These are phyloP conservation scores for Thecophora atra DNA, from an alignment of 2,888 invertebrate species.

Conservation along the genomic window DNA sequence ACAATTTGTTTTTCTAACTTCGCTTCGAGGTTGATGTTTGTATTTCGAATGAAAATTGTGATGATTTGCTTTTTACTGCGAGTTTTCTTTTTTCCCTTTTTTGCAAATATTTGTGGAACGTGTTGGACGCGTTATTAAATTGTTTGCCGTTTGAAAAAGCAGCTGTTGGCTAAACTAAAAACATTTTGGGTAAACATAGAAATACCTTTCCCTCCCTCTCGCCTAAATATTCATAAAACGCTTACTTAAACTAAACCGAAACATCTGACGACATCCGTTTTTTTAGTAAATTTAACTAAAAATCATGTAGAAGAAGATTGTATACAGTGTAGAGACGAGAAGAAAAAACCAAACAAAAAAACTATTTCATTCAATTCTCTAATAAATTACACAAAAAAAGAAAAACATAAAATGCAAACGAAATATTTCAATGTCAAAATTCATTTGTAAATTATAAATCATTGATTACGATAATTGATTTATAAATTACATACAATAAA, in stretches of 20 bases:
- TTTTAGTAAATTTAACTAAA: not conserved
- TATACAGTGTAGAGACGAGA: no score
- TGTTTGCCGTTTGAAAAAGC: not conserved
- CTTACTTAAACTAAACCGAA: not conserved
- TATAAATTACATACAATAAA: no score
- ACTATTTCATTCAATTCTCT: no score
- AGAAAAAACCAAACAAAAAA: no score
- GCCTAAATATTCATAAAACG: no score
- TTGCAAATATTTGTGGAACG: constrained; percentile 27
- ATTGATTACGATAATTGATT: no score
- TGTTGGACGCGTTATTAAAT: constrained; percentile 5
- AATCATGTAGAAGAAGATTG: no score
- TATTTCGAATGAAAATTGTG: not conserved
- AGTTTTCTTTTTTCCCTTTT: not conserved
- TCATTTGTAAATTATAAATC: no score
- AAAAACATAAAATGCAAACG: no score
- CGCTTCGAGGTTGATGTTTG: not conserved
- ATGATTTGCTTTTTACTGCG: not conserved
- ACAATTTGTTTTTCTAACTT: not conserved
- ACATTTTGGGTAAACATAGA: not conserved
- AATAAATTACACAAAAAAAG: no score
- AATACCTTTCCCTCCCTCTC: not conserved
- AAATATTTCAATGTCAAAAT: no score
- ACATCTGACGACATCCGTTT: constrained; percentile 7
- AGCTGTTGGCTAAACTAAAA: not conserved